These are phyloP conservation scores for Siderastrea radians DNA, from an alignment of 92 coral and sea anemone genomes.

Conservation along the genomic window DNA sequence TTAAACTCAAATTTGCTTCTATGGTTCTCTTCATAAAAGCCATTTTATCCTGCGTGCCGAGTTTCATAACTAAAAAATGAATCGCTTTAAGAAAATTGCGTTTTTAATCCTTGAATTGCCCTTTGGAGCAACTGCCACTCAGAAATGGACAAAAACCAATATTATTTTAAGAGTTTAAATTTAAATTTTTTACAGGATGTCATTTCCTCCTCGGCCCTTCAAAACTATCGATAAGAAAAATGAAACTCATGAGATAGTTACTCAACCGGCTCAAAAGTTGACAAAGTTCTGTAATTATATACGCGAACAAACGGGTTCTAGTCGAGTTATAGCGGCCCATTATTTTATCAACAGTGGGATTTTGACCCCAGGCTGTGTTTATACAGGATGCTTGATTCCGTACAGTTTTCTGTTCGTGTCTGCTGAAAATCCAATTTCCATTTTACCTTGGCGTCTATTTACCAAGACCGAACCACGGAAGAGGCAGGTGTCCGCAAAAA, in stretches of 20 bases:
- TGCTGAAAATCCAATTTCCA: background rate
- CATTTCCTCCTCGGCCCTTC: background rate
- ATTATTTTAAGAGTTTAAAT: background rate
- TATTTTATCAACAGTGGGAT: too few species aligned
- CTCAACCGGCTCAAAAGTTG: background rate
- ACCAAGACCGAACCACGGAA: background rate
- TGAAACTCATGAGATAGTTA: background rate
- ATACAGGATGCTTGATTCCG: background rate
- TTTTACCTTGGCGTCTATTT: conserved; percentile 9
- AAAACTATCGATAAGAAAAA: background rate
- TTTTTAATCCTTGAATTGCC: too few species aligned
- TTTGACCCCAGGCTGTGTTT: background rate
- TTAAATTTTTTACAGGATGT: background rate
- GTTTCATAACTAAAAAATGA: too few species aligned
- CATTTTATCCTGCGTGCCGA: background rate
- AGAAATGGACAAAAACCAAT: background rate
- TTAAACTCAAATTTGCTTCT: background rate
- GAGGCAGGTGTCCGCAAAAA: background rate
- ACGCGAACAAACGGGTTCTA: background rate
- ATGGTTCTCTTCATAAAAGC: background rate
- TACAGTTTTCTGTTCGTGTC: background rate
- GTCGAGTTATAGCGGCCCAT: background rate
- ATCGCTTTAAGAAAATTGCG: too few species aligned
- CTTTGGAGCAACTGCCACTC: background rate
- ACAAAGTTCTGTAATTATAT: background rate